These are phyloP conservation scores for Agriopis aurantiaria DNA, from an alignment of 2,888 invertebrate genomes.

Conservation along the genomic window DNA sequence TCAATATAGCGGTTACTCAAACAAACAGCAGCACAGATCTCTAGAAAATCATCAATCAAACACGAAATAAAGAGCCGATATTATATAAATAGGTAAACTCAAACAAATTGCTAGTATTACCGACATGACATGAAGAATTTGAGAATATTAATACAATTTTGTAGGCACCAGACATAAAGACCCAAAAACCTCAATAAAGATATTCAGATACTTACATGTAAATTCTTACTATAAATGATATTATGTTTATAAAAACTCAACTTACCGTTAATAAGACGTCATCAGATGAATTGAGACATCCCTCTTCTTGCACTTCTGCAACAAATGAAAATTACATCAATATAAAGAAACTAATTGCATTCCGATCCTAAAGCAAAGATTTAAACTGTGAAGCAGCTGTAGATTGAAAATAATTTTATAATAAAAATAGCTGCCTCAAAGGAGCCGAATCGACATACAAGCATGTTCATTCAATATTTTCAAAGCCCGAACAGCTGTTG, in stretches of 20 bases:
- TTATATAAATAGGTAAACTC: background rate
- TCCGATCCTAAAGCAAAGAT: background rate
- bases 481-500: conserved; percentile 75
- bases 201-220: no score
- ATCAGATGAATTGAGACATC: conserved; percentile 69
- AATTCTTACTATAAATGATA: background rate
- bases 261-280: conserved; percentile 72
- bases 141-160: background rate
- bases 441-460: conserved; percentile 57
- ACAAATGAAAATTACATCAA: conserved; percentile 56
- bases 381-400: conserved; percentile 32
- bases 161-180: background rate
- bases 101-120: background rate
- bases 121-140: background rate
- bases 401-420: conserved; percentile 23
- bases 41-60: conserved; percentile 23
- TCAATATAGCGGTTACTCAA: conserved; percentile 32
- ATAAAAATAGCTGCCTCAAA: conserved; percentile 52
- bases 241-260: conserved; percentile 28
- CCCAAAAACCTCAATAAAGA: background rate
- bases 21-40: conserved; percentile 17
- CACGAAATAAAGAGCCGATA: background rate
- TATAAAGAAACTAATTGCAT: conserved; percentile 35
- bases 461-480: conserved; percentile 59
- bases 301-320: conserved; percentile 81